phyloP scores from a whole-genome alignment of 2,888 invertebrate species.

The Zygaena filipendulae region DNA sequence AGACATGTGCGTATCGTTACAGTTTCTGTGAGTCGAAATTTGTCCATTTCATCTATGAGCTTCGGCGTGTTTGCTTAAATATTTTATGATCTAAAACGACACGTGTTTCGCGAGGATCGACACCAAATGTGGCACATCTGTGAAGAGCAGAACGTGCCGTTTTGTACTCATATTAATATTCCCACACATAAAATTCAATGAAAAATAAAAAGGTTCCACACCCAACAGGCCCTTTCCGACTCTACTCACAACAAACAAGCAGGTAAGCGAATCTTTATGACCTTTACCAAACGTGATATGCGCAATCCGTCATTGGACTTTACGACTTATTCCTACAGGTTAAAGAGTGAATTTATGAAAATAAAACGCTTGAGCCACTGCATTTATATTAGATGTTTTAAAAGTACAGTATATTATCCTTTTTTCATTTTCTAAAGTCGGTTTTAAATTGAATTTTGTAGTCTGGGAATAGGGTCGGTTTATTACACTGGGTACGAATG shows the following conservation, averaged over 20 bases:
- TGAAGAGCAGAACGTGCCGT: constrained; percentile 58
- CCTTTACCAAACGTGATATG: constrained; percentile 52
- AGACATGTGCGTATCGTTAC: too few species aligned
- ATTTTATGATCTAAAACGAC: constrained; percentile 37
- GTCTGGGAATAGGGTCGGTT: too few species aligned
- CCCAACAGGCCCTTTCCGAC: constrained; percentile 50
- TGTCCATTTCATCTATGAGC: too few species aligned
- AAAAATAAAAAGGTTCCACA: constrained; percentile 53
- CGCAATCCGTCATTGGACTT: constrained; percentile 40
- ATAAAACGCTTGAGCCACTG: constrained; percentile 18
- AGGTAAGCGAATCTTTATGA: constrained; percentile 65
- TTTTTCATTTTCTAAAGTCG: too few species aligned
- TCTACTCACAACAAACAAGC: constrained; percentile 57
- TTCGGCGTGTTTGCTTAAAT: too few species aligned
- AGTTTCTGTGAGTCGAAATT: too few species aligned
- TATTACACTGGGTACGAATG: too few species aligned
- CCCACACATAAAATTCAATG: constrained; percentile 63
- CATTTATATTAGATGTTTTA: too few species aligned
- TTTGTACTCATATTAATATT: constrained; percentile 58
- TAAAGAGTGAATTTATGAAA: constrained; percentile 39
- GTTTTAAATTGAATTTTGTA: too few species aligned
- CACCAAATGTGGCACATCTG: constrained; percentile 57
- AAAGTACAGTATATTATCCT: too few species aligned
- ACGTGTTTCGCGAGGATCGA: constrained; percentile 51
- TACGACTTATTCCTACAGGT: constrained; percentile 44